phyloP scores from a whole-genome alignment of 2,797 vertebrate species.

The Echiichthys vipera region DNA sequence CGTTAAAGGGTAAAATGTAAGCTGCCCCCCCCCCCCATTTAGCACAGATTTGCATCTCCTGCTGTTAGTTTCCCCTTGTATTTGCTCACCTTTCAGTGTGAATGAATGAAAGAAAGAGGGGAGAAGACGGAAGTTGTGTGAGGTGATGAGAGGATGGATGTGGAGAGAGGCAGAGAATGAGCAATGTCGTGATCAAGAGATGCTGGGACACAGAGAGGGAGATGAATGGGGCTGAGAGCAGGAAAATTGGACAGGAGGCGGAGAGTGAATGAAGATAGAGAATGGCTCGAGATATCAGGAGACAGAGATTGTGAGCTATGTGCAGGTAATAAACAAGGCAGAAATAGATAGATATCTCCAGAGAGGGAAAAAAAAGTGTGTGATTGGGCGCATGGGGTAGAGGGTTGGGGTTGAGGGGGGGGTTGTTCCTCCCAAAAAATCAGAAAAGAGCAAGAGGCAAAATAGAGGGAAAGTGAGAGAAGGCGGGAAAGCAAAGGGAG shows the following conservation, averaged over 20 bases:
- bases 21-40: constrained; percentile 12
- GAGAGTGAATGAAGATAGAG: constrained; percentile 82
- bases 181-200: constrained; percentile 77
- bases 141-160: constrained; percentile 69
- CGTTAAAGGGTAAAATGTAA: constrained; percentile 38
- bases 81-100: constrained; percentile 48
- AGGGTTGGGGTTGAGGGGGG: constrained; percentile 1
- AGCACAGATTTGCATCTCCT: constrained; percentile 58
- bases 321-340: constrained; percentile 81
- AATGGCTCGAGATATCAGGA: constrained; percentile 75
- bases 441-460: constrained; percentile 36
- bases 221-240: constrained; percentile 81
- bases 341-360: constrained; percentile 79
- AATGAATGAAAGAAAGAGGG: constrained; percentile 54
- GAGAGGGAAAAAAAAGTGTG: constrained; percentile 74
- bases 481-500: constrained; percentile 16
- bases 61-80: constrained; percentile 45
- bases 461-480: constrained; percentile 31
- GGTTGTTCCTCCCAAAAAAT: constrained; percentile 35
- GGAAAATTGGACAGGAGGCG: constrained; percentile 82
- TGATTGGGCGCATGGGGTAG: constrained; percentile 47
- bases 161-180: constrained; percentile 68
- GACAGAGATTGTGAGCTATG: constrained; percentile 80
- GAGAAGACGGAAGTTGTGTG: constrained; percentile 46
- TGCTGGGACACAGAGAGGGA: constrained; percentile 74